Percentiles rank a stretch among this genome's conserved stretches.
Conservation (phyloP, 2,888 invertebrate species). For the Sarcophaga subvicina region DNA sequence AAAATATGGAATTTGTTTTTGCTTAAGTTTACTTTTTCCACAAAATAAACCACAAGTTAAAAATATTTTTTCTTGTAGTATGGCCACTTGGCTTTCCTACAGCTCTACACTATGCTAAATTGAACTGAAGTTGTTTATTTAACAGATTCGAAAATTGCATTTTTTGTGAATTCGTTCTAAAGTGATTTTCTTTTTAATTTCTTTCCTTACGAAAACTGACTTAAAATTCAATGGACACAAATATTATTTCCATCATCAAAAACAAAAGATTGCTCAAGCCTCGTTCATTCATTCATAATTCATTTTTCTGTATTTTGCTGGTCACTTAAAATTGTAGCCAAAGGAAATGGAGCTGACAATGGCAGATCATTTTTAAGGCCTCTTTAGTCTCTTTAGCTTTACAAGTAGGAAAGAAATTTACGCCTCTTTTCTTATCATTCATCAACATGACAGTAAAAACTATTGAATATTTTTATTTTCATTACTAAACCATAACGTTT, state of each 20-base stretch:
- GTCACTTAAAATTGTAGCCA: background rate
- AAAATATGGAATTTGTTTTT: too few species aligned
- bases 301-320: background rate
- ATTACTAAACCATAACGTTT: conserved; percentile 21
- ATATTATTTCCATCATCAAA: conserved; percentile 28
- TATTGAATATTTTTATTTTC: conserved; percentile 36
- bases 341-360: conserved; percentile 10
- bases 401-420: conserved; percentile 16
- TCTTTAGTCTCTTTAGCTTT: conserved; percentile 39
- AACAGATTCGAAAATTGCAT: too few species aligned
- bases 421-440: conserved; percentile 45
- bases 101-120: too few species aligned
- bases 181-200: conserved; percentile 1
- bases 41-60: too few species aligned
- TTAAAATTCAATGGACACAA: conserved; percentile 13
- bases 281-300: conserved; percentile 6
- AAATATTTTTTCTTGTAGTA: too few species aligned
- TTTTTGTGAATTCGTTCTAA: too few species aligned
- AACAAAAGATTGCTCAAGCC: conserved; percentile 13
- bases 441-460: conserved; percentile 37
- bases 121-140: too few species aligned
- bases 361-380: conserved; percentile 53
- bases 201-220: background rate
- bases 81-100: too few species aligned
- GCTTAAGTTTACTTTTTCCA: too few species aligned